Percentiles rank a stretch among this genome's conserved stretches.
Evolutionary conservation across 1,140 invertebrate genomes (phyloP).

Genomic region (Neodiprion fabricii): DNA sequence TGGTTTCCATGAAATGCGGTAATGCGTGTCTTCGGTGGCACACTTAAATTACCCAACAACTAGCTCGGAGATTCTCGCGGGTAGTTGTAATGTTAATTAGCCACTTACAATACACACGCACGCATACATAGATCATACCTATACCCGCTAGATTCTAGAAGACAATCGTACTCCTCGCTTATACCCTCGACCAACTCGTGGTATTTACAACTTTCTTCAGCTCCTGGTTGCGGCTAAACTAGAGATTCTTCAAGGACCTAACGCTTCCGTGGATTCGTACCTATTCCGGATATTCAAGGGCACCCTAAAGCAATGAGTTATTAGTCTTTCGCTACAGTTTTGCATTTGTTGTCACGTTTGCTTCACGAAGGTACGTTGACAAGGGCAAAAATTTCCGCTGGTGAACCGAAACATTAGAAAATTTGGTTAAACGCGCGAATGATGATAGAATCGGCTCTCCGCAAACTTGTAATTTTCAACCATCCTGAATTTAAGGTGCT

Average conservation of each 20-base stretch:
- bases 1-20: constrained; percentile 42
- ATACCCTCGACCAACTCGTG: constrained; percentile 25
- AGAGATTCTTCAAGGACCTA: not conserved
- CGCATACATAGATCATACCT: too few relatives aligned
- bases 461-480: too few relatives aligned
- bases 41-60: constrained; percentile 54
- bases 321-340: not conserved
- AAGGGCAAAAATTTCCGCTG: too few relatives aligned
- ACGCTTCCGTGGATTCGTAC: not conserved
- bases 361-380: not conserved
- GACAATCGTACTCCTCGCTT: constrained; percentile 44
- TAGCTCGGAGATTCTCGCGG: constrained; percentile 35
- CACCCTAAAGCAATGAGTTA: not conserved
- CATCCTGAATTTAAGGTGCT: too few relatives aligned
- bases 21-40: constrained; percentile 50
- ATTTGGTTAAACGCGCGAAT: too few relatives aligned
- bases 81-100: constrained; percentile 60
- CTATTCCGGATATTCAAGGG: not conserved
- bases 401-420: too few relatives aligned
- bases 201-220: constrained; percentile 42
- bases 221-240: constrained; percentile 18
- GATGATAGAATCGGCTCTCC: too few relatives aligned
- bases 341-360: not conserved
- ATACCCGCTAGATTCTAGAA: constrained; percentile 40
- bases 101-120: constrained; percentile 41